A percentile compares a stretch with the other conserved stretches of the same genome.
phyloP scores from a whole-genome alignment of 2,113 vertebrate species.

The Dendropsophus ebraccatus region DNA sequence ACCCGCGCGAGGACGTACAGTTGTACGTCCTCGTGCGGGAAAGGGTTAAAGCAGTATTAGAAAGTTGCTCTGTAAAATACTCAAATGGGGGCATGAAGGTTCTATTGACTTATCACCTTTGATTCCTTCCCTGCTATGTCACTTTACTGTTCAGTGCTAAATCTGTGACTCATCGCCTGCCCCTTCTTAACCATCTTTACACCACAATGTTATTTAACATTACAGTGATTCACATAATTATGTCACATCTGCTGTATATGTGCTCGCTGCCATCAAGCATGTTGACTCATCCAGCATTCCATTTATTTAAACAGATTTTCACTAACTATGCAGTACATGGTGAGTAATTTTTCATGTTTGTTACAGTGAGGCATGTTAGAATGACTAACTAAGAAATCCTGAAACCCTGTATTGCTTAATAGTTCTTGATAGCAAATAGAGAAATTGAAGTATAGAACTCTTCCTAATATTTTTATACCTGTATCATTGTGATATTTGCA shows the following conservation, averaged over 20 bases:
- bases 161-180: conserved; percentile 34
- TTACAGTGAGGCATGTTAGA: not conserved
- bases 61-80: not conserved
- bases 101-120: conserved; percentile 22
- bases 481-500: not conserved
- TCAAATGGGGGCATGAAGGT: not conserved
- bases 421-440: not conserved
- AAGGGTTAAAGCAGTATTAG: no score
- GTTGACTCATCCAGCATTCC: conserved; percentile 38
- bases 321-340: not conserved
- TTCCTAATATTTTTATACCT: not conserved
- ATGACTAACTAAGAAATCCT: not conserved
- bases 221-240: conserved; percentile 39
- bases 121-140: not conserved
- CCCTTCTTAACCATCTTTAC: conserved; percentile 11
- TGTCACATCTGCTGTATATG: conserved; percentile 44
- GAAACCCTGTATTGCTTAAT: not conserved
- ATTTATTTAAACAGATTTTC: conserved; percentile 39
- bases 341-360: conserved; percentile 25
- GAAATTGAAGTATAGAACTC: not conserved
- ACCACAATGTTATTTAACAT: conserved; percentile 41
- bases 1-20: no score
- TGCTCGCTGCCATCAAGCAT: conserved; percentile 18
- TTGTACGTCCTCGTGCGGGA: no score
- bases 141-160: conserved; percentile 4